Percentiles rank a stretch among this genome's conserved stretches.
These are phyloP conservation scores for Zelleria hepariella DNA, from an alignment of 2,888 invertebrate species.

Conservation along the genomic window DNA sequence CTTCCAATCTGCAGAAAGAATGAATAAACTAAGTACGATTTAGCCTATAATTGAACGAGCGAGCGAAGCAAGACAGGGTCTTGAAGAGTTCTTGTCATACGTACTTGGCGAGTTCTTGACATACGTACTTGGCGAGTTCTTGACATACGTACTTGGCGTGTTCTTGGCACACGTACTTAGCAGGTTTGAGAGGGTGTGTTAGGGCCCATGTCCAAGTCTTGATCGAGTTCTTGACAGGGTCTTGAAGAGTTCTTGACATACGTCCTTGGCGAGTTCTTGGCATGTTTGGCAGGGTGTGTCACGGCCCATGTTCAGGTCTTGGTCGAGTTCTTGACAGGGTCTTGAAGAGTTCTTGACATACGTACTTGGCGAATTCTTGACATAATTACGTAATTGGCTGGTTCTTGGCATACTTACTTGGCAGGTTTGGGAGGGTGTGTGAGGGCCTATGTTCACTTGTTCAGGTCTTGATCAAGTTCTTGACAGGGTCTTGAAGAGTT, in stretches of 20 bases:
- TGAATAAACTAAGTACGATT: neutral
- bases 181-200: slow-evolving; percentile 75
- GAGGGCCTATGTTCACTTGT: slow-evolving; percentile 84
- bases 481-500: no score
- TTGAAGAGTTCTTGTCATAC: neutral
- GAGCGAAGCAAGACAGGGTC: no score
- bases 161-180: slow-evolving; percentile 57
- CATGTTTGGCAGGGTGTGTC: slow-evolving; percentile 76
- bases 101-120: neutral
- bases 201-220: slow-evolving; percentile 78
- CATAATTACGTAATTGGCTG: neutral
- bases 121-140: neutral
- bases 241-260: no score
- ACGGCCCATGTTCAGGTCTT: slow-evolving; percentile 78
- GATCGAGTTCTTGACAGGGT: slow-evolving; percentile 75
- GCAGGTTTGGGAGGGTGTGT: slow-evolving; percentile 76
- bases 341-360: neutral
- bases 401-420: neutral
- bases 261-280: no score
- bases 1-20: slow-evolving; percentile 32
- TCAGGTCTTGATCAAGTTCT: slow-evolving; percentile 46
- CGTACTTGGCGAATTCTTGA: neutral
- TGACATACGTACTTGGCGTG: neutral
- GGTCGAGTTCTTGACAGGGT: slow-evolving; percentile 37
- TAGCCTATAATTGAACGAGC: neutral